Evolutionary conservation across 1,140 invertebrate genomes (phyloP).

Genomic region (Chlorops oryzae): DNA sequence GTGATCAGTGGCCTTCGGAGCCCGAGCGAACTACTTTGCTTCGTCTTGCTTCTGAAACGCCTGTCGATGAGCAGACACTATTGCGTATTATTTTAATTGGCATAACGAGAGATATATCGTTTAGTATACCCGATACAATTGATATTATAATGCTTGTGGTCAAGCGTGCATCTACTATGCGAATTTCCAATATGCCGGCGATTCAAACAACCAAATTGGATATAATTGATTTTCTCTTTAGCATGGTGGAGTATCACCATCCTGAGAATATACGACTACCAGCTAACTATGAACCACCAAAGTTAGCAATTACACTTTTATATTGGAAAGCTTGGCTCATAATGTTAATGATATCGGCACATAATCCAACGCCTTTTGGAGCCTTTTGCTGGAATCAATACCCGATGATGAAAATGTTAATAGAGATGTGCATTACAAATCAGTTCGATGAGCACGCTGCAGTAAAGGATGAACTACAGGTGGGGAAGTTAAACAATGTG

Average conservation of each 20-base stretch:
- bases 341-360: constrained; percentile 80
- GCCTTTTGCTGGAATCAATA: constrained; percentile 81
- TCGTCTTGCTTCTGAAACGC: constrained; percentile 79
- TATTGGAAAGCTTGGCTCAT: constrained; percentile 96
- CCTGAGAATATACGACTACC: constrained; percentile 89
- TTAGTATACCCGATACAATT: constrained; percentile 73
- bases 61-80: constrained; percentile 76
- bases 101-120: constrained; percentile 75
- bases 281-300: constrained; percentile 75
- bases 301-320: constrained; percentile 79
- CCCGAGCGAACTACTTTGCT: constrained; percentile 72
- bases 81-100: constrained; percentile 76
- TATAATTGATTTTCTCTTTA: constrained; percentile 84
- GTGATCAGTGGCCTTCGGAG: constrained; percentile 93
- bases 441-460: constrained; percentile 32
- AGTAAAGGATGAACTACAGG: constrained; percentile 43
- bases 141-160: constrained; percentile 82
- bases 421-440: constrained; percentile 97
- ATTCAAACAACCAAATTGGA: constrained; percentile 75
- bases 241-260: constrained; percentile 83
- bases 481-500: constrained; percentile 14
- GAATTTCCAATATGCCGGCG: constrained; percentile 59
- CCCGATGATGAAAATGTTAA: constrained; percentile 84
- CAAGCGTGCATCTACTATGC: constrained; percentile 71
- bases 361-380: constrained; percentile 86